A percentile compares a stretch with the other conserved stretches of the same genome.
These are phyloP conservation scores for Adelosebastes latens DNA, from an alignment of 2,797 vertebrate genomes.

Conservation along the genomic window DNA sequence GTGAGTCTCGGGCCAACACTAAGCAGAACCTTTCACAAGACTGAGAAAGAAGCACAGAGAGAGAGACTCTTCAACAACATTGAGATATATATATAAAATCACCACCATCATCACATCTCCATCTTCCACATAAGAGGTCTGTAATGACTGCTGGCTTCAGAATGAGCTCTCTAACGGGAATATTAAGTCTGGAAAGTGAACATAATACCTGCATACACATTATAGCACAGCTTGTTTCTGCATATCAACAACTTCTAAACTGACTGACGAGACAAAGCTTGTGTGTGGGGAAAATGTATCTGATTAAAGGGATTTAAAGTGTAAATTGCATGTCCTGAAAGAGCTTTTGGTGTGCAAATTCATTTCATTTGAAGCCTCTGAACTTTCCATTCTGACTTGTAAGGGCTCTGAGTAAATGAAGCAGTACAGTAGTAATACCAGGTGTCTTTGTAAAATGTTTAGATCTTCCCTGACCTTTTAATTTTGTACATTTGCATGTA, in stretches of 20 bases:
- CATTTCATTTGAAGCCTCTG: neutral
- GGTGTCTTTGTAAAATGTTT: conserved; percentile 2
- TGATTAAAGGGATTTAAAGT: conserved; percentile 3
- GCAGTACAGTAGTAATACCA: neutral
- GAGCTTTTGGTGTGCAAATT: neutral
- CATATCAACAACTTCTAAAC: neutral
- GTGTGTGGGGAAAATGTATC: neutral
- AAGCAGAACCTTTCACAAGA: conserved; percentile 70
- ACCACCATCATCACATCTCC: conserved; percentile 22
- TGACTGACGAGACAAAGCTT: neutral
- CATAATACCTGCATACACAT: neutral
- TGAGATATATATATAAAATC: conserved; percentile 33
- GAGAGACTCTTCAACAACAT: conserved; percentile 14
- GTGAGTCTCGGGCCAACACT: conserved; percentile 69
- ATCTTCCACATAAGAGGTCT: conserved; percentile 10
- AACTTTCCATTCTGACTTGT: conserved; percentile 5
- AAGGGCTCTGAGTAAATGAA: neutral
- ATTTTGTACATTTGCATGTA: neutral
- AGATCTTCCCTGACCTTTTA: conserved; percentile 11
- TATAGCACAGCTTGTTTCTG: conserved; percentile 6
- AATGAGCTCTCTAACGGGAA: conserved; percentile 12
- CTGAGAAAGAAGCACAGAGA: conserved; percentile 49
- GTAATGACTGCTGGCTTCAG: conserved; percentile 25
- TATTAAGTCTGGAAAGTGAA: conserved; percentile 8
- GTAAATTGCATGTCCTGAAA: neutral